Conservation (phyloP, 2,113 vertebrate species). For the Asarcornis scutulata region DNA sequence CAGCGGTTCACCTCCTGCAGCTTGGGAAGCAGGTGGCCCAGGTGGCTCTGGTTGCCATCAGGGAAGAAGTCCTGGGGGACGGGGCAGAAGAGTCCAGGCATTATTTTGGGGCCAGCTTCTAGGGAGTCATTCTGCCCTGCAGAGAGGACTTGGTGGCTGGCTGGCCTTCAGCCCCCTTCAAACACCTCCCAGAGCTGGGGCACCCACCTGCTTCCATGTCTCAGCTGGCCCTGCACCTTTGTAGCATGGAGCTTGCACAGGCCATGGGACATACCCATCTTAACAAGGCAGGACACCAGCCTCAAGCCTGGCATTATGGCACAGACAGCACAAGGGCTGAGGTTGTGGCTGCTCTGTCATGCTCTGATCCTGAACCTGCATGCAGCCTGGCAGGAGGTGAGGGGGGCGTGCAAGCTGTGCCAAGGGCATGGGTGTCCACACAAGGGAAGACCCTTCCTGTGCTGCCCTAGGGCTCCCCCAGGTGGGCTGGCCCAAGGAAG, state of each 20-base stretch:
- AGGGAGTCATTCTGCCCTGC: not conserved
- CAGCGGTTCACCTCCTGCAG: constrained; percentile 91
- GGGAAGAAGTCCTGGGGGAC: constrained; percentile 79
- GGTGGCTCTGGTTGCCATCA: constrained; percentile 77
- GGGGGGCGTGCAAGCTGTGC: not conserved
- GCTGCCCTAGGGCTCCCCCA: too few relatives aligned
- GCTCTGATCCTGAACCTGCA: not conserved
- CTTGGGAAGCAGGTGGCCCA: constrained; percentile 86
- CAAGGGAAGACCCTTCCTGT: not conserved
- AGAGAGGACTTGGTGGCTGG: not conserved
- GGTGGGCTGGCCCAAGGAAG: too few relatives aligned
- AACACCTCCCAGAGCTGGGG: not conserved
- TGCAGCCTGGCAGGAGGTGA: not conserved
- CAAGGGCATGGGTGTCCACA: not conserved
- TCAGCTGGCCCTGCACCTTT: not conserved
- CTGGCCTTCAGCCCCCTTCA: not conserved
- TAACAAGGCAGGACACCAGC: not conserved
- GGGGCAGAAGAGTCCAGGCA: not conserved
- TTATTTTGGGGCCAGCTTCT: not conserved
- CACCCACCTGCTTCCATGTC: not conserved
- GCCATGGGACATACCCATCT: too few relatives aligned
- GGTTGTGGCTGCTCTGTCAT: too few relatives aligned
- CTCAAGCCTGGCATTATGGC: not conserved
- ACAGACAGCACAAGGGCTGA: not conserved
- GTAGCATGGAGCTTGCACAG: too few relatives aligned